A percentile compares a stretch with the other conserved stretches of the same genome.
These are phyloP conservation scores for Mythimna ferrago DNA, from an alignment of 2,888 invertebrate genomes.

Conservation along the genomic window DNA sequence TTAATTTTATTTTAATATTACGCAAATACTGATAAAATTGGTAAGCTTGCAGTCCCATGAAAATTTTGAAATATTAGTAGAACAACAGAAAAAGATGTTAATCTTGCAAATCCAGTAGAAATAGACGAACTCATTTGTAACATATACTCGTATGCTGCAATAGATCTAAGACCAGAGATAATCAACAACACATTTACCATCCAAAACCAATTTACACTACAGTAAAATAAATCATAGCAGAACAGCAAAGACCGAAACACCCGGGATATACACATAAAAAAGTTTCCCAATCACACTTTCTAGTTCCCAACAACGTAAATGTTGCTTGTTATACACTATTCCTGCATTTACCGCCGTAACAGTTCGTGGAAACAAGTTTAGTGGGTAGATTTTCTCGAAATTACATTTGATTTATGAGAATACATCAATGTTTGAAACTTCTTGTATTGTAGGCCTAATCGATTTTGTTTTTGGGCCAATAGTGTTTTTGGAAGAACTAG, in stretches of 20 bases:
- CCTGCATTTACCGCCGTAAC: constrained; percentile 52
- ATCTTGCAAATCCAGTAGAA: not conserved
- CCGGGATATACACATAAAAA: constrained; percentile 60
- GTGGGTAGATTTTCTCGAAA: constrained; percentile 59
- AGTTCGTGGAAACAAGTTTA: constrained; percentile 52
- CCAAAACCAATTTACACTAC: constrained; percentile 56
- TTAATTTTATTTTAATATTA: too few relatives aligned
- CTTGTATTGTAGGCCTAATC: constrained; percentile 49
- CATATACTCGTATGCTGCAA: not conserved
- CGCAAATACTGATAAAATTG: not conserved
- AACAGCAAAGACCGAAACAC: constrained; percentile 40
- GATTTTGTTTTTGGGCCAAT: constrained; percentile 46
- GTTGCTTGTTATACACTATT: constrained; percentile 57
- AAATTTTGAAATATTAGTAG: not conserved
- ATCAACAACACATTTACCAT: constrained; percentile 23
- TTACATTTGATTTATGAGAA: constrained; percentile 65
- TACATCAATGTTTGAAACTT: constrained; percentile 45
- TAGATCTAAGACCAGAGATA: constrained; percentile 15
- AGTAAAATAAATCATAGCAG: constrained; percentile 66
- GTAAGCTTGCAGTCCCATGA: too few relatives aligned
- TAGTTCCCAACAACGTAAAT: constrained; percentile 53
- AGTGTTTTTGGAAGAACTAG: constrained; percentile 19
- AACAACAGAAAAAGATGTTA: not conserved
- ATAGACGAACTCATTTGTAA: constrained; percentile 5
- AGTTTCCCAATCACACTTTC: constrained; percentile 73